Evolutionary conservation across 2,888 invertebrate genomes (phyloP).

Genomic region (Hedya salicella): DNA sequence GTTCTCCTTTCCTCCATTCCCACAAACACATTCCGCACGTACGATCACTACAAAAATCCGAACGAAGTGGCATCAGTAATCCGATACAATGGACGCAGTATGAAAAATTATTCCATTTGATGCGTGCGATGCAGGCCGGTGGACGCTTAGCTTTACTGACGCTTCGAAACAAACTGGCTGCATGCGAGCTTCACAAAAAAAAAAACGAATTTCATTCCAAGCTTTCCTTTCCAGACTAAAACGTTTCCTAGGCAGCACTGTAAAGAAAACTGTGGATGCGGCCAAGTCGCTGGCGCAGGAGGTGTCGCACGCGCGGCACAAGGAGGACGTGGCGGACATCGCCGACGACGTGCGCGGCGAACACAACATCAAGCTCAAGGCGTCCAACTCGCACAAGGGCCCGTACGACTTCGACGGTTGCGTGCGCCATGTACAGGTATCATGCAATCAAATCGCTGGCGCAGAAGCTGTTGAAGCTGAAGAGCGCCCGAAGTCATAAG

Average conservation of each 20-base stretch:
- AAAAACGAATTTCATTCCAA: not conserved
- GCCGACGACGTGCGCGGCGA: conserved; percentile 92
- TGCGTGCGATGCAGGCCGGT: too few relatives aligned
- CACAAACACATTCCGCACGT: too few relatives aligned
- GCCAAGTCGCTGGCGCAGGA: conserved; percentile 96
- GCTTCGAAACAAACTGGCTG: too few relatives aligned
- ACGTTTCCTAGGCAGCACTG: conserved; percentile 94
- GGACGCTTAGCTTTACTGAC: too few relatives aligned
- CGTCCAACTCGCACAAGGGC: conserved; percentile 97
- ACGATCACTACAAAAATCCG: too few relatives aligned
- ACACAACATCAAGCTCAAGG: conserved; percentile 94
- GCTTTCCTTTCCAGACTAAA: conserved; percentile 83
- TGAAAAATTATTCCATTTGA: too few relatives aligned
- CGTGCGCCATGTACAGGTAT: conserved; percentile 86
- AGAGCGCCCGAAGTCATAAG: too few relatives aligned
- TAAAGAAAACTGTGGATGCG: conserved; percentile 95
- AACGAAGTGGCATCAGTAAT: too few relatives aligned
- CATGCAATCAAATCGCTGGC: not conserved
- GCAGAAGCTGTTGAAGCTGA: too few relatives aligned
- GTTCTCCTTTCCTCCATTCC: too few relatives aligned
- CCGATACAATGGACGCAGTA: too few relatives aligned
- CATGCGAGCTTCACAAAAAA: too few relatives aligned
- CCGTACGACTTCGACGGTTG: conserved; percentile 97
- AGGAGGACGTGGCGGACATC: conserved; percentile 94
- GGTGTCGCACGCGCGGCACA: conserved; percentile 94